Conservation (phyloP, 2,797 vertebrate genomes). For the Malacoctenus gilli region DNA sequence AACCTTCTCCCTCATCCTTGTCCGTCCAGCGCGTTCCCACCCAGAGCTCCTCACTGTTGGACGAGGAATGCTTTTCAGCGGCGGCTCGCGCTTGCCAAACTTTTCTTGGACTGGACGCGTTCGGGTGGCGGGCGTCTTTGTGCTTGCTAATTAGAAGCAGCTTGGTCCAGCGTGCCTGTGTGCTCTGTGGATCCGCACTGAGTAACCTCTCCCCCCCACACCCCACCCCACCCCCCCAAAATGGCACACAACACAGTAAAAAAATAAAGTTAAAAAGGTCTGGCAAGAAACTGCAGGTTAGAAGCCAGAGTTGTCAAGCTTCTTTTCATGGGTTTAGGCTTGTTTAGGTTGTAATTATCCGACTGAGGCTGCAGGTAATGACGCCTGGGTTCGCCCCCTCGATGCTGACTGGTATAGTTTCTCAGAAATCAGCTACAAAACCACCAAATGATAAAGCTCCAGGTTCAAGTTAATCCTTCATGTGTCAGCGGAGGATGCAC, state of each 20-base stretch:
- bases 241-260: no score
- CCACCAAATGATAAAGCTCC: no score
- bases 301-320: slow-evolving; percentile 30
- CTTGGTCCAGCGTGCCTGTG: slow-evolving; percentile 55
- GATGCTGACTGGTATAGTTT: no score
- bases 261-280: slow-evolving; percentile 26
- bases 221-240: slow-evolving; percentile 21
- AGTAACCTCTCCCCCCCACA: slow-evolving; percentile 30
- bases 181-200: slow-evolving; percentile 36
- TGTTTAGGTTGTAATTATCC: slow-evolving; percentile 31
- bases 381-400: no score
- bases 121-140: slow-evolving; percentile 59
- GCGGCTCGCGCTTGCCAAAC: slow-evolving; percentile 42
- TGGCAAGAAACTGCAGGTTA: slow-evolving; percentile 7
- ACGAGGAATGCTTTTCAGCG: slow-evolving; percentile 58
- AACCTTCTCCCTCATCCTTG: slow-evolving; percentile 14
- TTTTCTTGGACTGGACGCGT: slow-evolving; percentile 45
- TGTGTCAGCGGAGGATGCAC: no score
- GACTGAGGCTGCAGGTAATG: slow-evolving; percentile 23
- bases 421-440: no score
- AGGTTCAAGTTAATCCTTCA: no score
- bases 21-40: slow-evolving; percentile 14
- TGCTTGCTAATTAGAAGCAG: slow-evolving; percentile 70
- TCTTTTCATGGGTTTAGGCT: slow-evolving; percentile 22
- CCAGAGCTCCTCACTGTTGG: slow-evolving; percentile 41